phyloP scores from a whole-genome alignment of 2,888 invertebrate genomes.

The Diarsia rubi region DNA sequence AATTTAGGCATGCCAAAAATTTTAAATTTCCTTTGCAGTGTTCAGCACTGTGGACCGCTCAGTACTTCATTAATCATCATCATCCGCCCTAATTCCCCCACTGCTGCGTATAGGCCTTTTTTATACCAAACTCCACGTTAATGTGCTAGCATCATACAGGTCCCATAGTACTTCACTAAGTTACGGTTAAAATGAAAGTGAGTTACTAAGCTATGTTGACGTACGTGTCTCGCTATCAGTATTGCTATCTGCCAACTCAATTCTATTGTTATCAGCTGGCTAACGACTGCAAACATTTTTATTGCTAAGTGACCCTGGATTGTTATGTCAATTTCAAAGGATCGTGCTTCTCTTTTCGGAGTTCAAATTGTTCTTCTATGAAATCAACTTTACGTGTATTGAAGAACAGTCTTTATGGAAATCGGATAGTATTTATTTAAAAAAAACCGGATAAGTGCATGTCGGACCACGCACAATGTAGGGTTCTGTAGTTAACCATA shows the following conservation, averaged over 20 bases:
- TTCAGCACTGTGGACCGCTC: background rate
- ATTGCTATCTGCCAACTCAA: constrained; percentile 61
- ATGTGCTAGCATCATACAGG: too few relatives aligned
- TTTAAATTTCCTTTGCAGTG: too few relatives aligned
- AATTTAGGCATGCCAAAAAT: too few relatives aligned
- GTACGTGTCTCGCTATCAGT: constrained; percentile 47
- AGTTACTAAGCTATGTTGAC: constrained; percentile 29
- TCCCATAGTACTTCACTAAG: background rate
- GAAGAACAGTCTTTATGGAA: background rate
- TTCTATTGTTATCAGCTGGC: constrained; percentile 62
- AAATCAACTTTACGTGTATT: background rate
- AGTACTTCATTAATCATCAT: background rate
- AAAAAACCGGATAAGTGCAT: too few relatives aligned
- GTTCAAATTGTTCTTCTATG: background rate
- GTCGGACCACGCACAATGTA: too few relatives aligned
- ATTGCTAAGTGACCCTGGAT: constrained; percentile 26
- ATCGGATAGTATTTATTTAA: background rate
- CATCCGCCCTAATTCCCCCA: too few relatives aligned
- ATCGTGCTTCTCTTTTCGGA: background rate
- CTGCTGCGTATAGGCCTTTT: too few relatives aligned
- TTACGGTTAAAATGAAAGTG: constrained; percentile 4
- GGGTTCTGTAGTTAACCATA: too few relatives aligned
- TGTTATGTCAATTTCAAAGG: constrained; percentile 4
- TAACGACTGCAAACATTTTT: constrained; percentile 37
- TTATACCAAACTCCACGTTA: too few relatives aligned